A percentile compares a stretch with the other conserved stretches of the same genome.
Evolutionary conservation across 2,797 vertebrate species (phyloP).

Genomic region (Gymnodraco acuticeps): DNA sequence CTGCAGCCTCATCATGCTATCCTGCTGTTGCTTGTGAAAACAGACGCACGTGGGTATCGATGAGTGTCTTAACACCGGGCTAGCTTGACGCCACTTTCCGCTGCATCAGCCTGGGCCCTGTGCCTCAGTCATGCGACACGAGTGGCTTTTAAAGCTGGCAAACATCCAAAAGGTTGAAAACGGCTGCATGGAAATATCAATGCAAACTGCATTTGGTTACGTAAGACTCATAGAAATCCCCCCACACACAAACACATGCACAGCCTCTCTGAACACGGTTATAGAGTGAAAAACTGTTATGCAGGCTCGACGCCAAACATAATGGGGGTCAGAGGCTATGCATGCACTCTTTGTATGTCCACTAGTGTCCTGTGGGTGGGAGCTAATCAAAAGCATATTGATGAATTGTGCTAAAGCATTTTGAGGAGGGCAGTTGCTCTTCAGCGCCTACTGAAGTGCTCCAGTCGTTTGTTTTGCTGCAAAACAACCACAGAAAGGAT

Average conservation of each 20-base stretch:
- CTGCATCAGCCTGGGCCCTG: conserved; percentile 66
- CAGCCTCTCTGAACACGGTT: background rate
- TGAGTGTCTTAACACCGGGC: conserved; percentile 54
- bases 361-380: conserved; percentile 47
- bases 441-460: conserved; percentile 53
- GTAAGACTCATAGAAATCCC: conserved; percentile 36
- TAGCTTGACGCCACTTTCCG: conserved; percentile 56
- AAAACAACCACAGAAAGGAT: conserved; percentile 49
- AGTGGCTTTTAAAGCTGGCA: conserved; percentile 54
- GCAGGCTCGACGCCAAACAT: conserved; percentile 41
- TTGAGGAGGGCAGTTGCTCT: conserved; percentile 63
- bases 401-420: conserved; percentile 71
- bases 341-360: conserved; percentile 55
- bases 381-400: conserved; percentile 70
- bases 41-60: conserved; percentile 53
- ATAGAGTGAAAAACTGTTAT: conserved; percentile 41
- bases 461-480: conserved; percentile 65
- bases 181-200: conserved; percentile 69
- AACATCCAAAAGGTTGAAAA: conserved; percentile 48
- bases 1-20: conserved; percentile 21
- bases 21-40: conserved; percentile 40
- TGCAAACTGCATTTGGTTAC: conserved; percentile 56
- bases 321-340: conserved; percentile 62
- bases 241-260: background rate
- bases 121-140: conserved; percentile 61